phyloP scores from a whole-genome alignment of 2,797 vertebrate species.

The Gallinago nigripennis region DNA sequence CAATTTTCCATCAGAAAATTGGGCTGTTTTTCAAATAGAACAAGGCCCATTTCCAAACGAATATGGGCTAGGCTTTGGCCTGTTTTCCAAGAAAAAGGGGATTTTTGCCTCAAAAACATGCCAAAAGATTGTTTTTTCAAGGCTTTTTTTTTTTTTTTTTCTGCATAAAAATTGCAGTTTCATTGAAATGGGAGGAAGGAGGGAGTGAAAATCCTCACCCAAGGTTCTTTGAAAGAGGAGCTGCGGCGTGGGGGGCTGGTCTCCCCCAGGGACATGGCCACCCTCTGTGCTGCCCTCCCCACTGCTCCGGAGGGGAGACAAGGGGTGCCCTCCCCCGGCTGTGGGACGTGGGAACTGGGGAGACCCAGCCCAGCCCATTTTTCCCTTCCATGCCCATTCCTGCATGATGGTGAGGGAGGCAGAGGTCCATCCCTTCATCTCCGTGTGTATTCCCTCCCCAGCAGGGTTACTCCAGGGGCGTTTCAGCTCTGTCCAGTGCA shows the following conservation, averaged over 20 bases:
- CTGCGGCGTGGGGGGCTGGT: rapidly evolving
- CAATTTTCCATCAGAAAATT: slow-evolving; percentile 34
- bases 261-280: background rate
- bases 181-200: slow-evolving; percentile 4
- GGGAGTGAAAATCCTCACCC: background rate
- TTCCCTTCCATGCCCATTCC: background rate
- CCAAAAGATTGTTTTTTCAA: slow-evolving; percentile 9
- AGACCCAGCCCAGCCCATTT: rapidly evolving
- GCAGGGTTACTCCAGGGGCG: rapidly evolving
- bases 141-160: background rate
- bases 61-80: background rate
- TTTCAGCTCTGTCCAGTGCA: background rate
- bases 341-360: rapidly evolving
- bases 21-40: slow-evolving; percentile 38
- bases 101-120: slow-evolving; percentile 23
- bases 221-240: background rate
- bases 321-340: rapidly evolving
- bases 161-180: background rate
- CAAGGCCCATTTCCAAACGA: slow-evolving; percentile 25
- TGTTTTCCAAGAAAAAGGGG: slow-evolving; percentile 35
- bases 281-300: too few relatives aligned
- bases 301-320: too few relatives aligned
- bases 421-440: background rate
- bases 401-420: background rate
- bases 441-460: rapidly evolving